A percentile compares a stretch with the other conserved stretches of the same genome.
These are phyloP conservation scores for Hybos culiciformis DNA, from an alignment of 2,888 invertebrate genomes.

Conservation along the genomic window DNA sequence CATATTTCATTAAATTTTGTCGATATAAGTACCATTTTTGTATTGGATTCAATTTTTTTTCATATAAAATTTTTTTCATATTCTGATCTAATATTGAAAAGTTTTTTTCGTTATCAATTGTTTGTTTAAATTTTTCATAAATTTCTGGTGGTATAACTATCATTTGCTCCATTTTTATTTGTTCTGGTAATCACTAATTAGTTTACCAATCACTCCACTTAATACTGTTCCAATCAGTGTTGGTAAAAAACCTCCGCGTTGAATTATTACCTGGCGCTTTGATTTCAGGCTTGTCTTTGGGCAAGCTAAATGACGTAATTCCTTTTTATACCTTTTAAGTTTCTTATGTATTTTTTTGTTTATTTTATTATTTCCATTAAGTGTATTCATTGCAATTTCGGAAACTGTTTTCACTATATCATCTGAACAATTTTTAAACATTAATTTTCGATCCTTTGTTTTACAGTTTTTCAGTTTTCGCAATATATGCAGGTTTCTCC, in stretches of 20 bases:
- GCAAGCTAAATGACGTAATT: background rate
- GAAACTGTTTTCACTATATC: background rate
- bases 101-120: background rate
- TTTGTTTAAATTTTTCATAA: background rate
- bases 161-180: background rate
- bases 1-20: background rate
- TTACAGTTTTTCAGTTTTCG: background rate
- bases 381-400: background rate
- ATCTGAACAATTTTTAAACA: background rate
- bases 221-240: background rate
- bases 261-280: conserved; percentile 3
- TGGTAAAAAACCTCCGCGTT: conserved; percentile 5
- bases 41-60: background rate
- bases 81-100: background rate
- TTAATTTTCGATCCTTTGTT: background rate
- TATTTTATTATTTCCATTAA: conserved; percentile 1
- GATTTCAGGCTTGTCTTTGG: background rate
- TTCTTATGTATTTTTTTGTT: background rate
- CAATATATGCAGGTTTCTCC: background rate
- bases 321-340: background rate
- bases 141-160: background rate
- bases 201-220: conserved; percentile 2
- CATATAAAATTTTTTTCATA: background rate
- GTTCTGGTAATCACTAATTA: background rate
- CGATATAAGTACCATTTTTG: background rate